Conservation (phyloP, 2,888 invertebrate genomes). For the Brachyopa scutellaris region DNA sequence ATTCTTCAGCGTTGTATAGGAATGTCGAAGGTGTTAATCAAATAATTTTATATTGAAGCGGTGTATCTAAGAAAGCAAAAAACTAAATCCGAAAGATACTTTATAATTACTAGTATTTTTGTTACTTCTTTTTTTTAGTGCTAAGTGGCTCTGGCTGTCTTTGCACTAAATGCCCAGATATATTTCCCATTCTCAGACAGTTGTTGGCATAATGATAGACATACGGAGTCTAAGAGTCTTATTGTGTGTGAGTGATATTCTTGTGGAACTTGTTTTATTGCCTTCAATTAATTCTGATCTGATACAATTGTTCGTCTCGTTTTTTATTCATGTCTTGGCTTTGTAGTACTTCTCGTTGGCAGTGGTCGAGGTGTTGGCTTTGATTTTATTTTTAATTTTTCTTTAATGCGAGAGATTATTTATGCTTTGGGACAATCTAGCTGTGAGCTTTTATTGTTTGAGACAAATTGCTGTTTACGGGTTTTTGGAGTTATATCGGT, state of each 20-base stretch:
- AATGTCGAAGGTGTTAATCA: constrained; percentile 44
- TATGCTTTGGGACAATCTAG: constrained; percentile 30
- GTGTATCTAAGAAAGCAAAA: constrained; percentile 20
- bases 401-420: not conserved
- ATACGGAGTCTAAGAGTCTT: constrained; percentile 31
- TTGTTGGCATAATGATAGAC: constrained; percentile 49
- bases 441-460: constrained; percentile 23
- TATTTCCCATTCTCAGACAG: constrained; percentile 14
- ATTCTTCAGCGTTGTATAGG: not conserved
- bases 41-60: not conserved
- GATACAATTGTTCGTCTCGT: constrained; percentile 47
- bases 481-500: not conserved
- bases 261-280: constrained; percentile 43
- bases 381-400: not conserved
- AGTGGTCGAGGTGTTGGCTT: no score
- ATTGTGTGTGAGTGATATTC: constrained; percentile 27
- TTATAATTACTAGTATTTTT: constrained; percentile 23
- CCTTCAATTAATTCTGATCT: constrained; percentile 53
- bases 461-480: constrained; percentile 7
- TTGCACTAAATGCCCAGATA: constrained; percentile 9
- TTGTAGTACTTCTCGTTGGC: no score
- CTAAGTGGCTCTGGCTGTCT: not conserved
- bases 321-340: no score
- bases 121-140: not conserved
- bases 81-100: constrained; percentile 23